Percentiles rank a stretch among this genome's conserved stretches.
phyloP scores from a whole-genome alignment of 2,888 invertebrate species.

The Phalera bucephala region DNA sequence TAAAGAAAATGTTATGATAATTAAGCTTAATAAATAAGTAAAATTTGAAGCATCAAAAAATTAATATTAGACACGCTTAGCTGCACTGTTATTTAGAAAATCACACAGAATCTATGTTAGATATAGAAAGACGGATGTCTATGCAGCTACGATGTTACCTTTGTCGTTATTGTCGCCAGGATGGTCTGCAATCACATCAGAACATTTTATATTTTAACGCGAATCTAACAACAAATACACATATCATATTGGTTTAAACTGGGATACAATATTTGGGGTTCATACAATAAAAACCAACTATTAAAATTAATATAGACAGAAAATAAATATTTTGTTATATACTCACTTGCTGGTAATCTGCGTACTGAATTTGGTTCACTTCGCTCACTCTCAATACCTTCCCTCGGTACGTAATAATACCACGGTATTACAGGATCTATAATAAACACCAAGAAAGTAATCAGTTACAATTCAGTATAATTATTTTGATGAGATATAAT shows the following conservation, averaged over 20 bases:
- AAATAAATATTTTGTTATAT: conserved; percentile 1
- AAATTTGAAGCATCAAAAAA: too few species aligned
- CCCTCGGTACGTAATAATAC: conserved; percentile 94
- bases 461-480: too few species aligned
- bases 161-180: conserved; percentile 66
- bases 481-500: too few species aligned
- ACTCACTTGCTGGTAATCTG: conserved; percentile 84
- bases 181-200: conserved; percentile 63
- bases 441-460: conserved; percentile 34
- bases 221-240: too few species aligned
- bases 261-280: too few species aligned
- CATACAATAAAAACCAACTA: too few species aligned
- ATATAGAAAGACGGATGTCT: conserved; percentile 20
- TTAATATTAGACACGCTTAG: too few species aligned
- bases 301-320: too few species aligned
- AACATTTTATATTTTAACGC: conserved; percentile 11
- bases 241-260: too few species aligned
- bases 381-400: conserved; percentile 88
- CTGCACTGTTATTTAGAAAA: conserved; percentile 3
- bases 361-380: conserved; percentile 86
- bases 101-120: conserved; percentile 15
- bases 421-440: conserved; percentile 96
- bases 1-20: too few species aligned
- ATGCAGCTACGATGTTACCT: conserved; percentile 54
- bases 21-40: too few species aligned